Base-by-base conservation (phyloP, 2,797 vertebrate genomes). In the Ptychobarbus kaznakovi region DNA sequence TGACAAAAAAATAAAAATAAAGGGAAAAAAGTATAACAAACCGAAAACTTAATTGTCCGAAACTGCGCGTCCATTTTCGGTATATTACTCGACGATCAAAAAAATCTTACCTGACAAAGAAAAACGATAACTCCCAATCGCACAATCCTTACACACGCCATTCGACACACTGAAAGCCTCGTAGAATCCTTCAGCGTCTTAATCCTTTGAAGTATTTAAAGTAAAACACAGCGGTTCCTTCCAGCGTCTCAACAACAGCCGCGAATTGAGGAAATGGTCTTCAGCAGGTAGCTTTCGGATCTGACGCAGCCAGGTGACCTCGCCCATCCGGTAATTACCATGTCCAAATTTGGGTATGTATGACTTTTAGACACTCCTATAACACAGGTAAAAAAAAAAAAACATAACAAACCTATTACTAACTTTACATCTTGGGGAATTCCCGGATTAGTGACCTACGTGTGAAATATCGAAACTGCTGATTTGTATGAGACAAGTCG, bases 301-400 rank as follows among this genome's bases (percentile, higher is more conserved):
- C 11, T 90, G 88, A 88, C 86, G 86, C 51, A 70, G 38, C 63
- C 87, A 90, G 90, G 88, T 90, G 88, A 81, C 88, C 87, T 85
- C 88, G 82, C 90, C 90, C 88, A 86, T 88, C 88, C 88, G 88
- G 69, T 78, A 65, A 20, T 66, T n/a, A 22, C 35, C 46, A 56
- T 20, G 58, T 56, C 89, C 89, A 88, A 70, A 83, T 90, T 87
- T 87, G 89, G 89, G 2, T 79, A 76, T 78, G 4, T 9, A 1
- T 38, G 46, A 4, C 35, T 15, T 25, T 58, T 25, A 51, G 61
- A 58, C 49, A 66, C 82, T 12, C 86, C 78, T 65, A 46, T 61
- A 7, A n/a, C 2, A 15, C 89, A 89, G 89, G 89, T 89, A 68
- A 70, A 81, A 4, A 46, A 22, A 22, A 6, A 11, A 9, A 32